Base-by-base conservation (phyloP, 2,113 vertebrate species). In the Malurus elegans region DNA sequence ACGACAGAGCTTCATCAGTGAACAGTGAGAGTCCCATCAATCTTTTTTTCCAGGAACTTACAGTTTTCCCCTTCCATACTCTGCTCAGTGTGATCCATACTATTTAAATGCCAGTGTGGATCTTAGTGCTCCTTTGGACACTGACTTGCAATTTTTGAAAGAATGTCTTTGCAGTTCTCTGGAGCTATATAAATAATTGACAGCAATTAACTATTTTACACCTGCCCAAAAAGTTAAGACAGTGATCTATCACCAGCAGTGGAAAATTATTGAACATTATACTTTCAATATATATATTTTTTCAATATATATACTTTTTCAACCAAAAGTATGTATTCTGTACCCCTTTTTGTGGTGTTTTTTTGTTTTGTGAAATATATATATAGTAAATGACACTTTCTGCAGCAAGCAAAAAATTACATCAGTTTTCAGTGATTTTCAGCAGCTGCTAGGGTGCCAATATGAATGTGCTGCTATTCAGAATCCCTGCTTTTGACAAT, bases 201-300 rank as follows among this genome's bases (percentile, higher is more conserved):
- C 64, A 79, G 50, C 29, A 96, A 93, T 80, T 95, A 93, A 94
- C 75, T 90, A 93, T 73, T 83, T 81, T 95, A 88, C 26, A 91
- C 42, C 47, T 85, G 60, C 21, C 23, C 42, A 58, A 95, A 92
- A 95, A 72, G 10, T 40, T 36, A 92, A 84, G 53, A 81, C 24
- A 14, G 32, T 91, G 79, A 91, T 94, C 56, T 83, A 53, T 95
- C 51, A 86, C 57, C 36, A 54, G 51, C 90, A 78, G 32, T 9
- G 20, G 64, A 91, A 96, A 93, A 89, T 85, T 89, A 65, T 40
- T 78, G 25, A 92, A 91, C 14, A 44, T 21, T 87, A 12, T 80
- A 78, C 23, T 38, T 38, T 38, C 38, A 38, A 38, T 38, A 38
- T 38, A 38, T 38, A 38, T 38, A 38, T 38, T 38, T 38, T 38